A percentile compares a stretch with the other conserved stretches of the same genome.
Evolutionary conservation across 2,888 invertebrate species (phyloP).

Genomic region (Elysia crispata): DNA sequence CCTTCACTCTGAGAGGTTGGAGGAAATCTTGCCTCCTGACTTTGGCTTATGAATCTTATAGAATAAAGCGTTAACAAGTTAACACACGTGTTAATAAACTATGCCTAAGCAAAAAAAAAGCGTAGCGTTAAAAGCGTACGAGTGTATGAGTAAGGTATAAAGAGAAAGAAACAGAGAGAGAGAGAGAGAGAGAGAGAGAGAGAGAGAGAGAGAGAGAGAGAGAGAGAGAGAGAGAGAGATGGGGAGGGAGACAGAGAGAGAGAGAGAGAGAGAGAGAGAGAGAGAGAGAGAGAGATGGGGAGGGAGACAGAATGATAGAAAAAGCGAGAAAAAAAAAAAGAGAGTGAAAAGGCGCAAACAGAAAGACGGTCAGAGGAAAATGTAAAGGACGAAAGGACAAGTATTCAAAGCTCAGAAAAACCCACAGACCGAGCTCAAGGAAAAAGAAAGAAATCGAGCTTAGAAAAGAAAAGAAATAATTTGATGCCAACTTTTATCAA

Average conservation of each 20-base stretch:
- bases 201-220: neutral
- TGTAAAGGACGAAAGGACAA: no score
- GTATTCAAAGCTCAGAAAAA: no score
- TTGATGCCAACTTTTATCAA: no score
- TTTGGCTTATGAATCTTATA: neutral
- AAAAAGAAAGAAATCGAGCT: no score
- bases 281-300: no score
- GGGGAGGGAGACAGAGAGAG: neutral
- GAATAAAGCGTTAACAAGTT: neutral
- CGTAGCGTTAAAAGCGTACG: neutral
- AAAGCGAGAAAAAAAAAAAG: neutral
- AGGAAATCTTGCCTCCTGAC: no score
- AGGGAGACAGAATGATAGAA: no score
- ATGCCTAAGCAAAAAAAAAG: no score
- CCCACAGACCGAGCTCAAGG: no score
- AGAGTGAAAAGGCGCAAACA: no score
- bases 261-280: neutral
- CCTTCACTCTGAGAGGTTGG: no score
- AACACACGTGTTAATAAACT: neutral
- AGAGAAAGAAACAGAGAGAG: constrained; percentile 6
- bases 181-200: constrained; percentile 4
- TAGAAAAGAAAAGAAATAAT: no score
- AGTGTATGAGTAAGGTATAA: neutral
- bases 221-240: neutral
- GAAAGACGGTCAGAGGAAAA: neutral